phyloP scores from a whole-genome alignment of 2,888 invertebrate species.

The Cepaea hortensis region DNA sequence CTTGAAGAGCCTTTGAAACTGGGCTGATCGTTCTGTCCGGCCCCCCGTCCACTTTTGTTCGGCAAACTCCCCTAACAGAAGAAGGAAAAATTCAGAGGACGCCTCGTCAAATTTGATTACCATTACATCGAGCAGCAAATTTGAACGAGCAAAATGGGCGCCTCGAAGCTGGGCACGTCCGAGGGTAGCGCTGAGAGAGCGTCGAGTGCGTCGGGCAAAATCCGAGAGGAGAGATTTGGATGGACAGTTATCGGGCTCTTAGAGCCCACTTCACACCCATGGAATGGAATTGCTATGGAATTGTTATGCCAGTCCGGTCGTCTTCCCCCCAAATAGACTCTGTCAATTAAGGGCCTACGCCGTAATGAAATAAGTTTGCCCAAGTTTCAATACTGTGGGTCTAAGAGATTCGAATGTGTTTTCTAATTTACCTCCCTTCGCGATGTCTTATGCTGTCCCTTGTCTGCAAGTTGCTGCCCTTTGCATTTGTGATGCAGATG shows the following conservation, averaged over 20 bases:
- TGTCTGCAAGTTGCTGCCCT: too few relatives aligned
- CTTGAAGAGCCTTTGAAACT: slow-evolving; percentile 10
- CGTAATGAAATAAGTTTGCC: slow-evolving; percentile 44
- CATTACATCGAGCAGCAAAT: slow-evolving; percentile 46
- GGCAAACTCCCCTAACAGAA: neutral
- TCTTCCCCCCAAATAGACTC: slow-evolving; percentile 39
- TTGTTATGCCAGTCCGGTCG: slow-evolving; percentile 43
- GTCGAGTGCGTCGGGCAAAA: slow-evolving; percentile 35
- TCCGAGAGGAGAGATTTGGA: slow-evolving; percentile 43
- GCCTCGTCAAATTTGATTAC: slow-evolving; percentile 43
- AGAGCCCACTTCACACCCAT: slow-evolving; percentile 34
- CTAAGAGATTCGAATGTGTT: slow-evolving; percentile 17
- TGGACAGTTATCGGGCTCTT: slow-evolving; percentile 47
- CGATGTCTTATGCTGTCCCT: slow-evolving; percentile 15
- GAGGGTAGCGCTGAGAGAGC: slow-evolving; percentile 28
- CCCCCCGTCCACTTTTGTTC: neutral
- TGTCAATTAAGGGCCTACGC: slow-evolving; percentile 47
- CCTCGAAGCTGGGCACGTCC: slow-evolving; percentile 40
- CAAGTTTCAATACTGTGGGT: slow-evolving; percentile 22
- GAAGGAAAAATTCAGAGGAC: slow-evolving; percentile 36
- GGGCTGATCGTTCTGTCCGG: neutral
- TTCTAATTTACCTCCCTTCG: slow-evolving; percentile 32
- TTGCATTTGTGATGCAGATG: neutral
- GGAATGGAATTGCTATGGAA: slow-evolving; percentile 39
- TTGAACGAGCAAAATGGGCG: slow-evolving; percentile 43